phyloP scores from a whole-genome alignment of 2,113 vertebrate species.

The Cyphomyrus plagiostoma region DNA sequence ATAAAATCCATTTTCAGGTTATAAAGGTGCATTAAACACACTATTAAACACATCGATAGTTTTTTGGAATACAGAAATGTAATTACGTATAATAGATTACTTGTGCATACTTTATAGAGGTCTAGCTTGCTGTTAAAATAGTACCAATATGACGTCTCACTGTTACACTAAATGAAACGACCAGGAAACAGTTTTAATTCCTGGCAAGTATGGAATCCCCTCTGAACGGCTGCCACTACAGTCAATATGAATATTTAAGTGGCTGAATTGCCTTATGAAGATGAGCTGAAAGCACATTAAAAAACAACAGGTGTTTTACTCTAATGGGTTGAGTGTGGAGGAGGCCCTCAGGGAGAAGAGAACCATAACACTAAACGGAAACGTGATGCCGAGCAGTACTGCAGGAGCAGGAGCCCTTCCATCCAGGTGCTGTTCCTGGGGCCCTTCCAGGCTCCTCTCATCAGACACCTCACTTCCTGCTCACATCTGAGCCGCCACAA shows the following conservation, averaged over 20 bases:
- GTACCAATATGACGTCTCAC: neutral
- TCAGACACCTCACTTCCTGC: neutral
- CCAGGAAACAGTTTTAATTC: neutral
- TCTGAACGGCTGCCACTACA: neutral
- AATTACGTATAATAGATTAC: neutral
- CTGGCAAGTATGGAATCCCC: neutral
- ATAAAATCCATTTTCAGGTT: neutral
- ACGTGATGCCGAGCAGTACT: neutral
- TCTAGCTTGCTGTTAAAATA: neutral
- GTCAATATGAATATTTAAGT: slow-evolving; percentile 1
- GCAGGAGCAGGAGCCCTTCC: neutral
- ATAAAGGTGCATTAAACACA: neutral
- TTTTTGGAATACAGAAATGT: neutral
- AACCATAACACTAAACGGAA: neutral
- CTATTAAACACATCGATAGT: neutral
- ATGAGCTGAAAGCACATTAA: neutral
- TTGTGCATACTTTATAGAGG: neutral
- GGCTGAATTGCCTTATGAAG: neutral
- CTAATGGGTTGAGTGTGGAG: neutral
- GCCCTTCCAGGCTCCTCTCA: neutral
- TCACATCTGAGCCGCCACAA: neutral
- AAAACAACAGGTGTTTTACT: neutral
- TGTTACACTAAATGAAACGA: neutral
- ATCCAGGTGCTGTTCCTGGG: neutral
- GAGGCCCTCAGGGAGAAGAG: neutral